phyloP scores from a whole-genome alignment of 37 sponge, comb jelly and placozoan species.

The Haliclona indistincta region DNA sequence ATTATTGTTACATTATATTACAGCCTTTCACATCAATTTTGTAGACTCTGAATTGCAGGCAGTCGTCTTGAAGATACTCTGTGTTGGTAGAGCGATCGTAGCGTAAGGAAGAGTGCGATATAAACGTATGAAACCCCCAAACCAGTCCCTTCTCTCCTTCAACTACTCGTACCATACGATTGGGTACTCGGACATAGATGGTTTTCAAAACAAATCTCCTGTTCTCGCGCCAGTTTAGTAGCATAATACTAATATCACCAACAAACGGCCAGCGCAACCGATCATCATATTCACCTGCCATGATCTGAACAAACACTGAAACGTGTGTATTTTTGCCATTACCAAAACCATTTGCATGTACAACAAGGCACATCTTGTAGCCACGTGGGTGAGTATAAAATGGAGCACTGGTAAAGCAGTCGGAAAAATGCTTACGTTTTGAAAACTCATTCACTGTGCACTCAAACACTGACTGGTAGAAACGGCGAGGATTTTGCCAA shows the following conservation, averaged over 20 bases:
- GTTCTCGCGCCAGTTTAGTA: slow-evolving; percentile 3
- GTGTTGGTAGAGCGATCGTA: neutral
- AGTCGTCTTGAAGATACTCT: slow-evolving; percentile 12
- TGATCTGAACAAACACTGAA: neutral
- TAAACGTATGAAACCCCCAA: neutral
- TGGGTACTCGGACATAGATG: no score
- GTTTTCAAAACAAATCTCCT: no score
- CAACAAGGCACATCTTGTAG: neutral
- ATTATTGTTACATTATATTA: no score
- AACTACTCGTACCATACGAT: neutral
- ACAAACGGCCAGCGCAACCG: neutral
- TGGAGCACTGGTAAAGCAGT: neutral
- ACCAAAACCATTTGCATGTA: neutral
- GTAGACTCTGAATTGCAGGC: neutral
- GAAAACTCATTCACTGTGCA: neutral
- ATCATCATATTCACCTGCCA: neutral
- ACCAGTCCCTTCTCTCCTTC: neutral
- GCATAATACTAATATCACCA: neutral
- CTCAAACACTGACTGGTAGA: no score
- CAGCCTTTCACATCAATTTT: neutral
- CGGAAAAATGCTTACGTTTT: neutral
- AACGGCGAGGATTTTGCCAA: neutral
- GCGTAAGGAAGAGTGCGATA: neutral
- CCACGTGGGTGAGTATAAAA: neutral
- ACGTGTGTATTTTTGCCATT: neutral